A percentile compares a stretch with the other conserved stretches of the same genome.
Evolutionary conservation across 2,888 invertebrate genomes (phyloP).

Genomic region (Monochamus alternatus): DNA sequence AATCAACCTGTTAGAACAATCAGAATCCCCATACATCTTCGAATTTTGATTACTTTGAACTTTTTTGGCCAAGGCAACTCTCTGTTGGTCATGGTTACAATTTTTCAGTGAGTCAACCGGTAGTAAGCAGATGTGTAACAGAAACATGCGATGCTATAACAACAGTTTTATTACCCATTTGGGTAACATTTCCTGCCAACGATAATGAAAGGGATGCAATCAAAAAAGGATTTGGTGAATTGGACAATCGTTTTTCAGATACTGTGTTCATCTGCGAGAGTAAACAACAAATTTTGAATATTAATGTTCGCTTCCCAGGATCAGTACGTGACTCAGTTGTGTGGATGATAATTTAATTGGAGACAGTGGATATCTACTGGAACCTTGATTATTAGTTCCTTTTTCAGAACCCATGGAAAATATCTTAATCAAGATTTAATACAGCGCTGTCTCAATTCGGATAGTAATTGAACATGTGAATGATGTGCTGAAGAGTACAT

Average conservation of each 20-base stretch:
- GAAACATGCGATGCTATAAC: not conserved
- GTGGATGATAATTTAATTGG: constrained; percentile 15
- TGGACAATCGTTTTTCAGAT: not conserved
- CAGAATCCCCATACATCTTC: not conserved
- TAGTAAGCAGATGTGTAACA: not conserved
- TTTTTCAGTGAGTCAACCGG: not conserved
- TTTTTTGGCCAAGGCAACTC: constrained; percentile 9
- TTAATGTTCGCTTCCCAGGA: constrained; percentile 19
- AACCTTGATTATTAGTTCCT: constrained; percentile 11
- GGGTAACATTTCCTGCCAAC: not conserved
- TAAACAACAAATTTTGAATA: constrained; percentile 12
- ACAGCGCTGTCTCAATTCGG: not conserved
- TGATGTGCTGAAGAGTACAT: not conserved
- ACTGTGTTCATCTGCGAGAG: constrained; percentile 20
- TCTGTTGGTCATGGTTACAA: not conserved
- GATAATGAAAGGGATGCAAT: too few relatives aligned
- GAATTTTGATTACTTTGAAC: not conserved
- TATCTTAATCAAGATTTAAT: not conserved
- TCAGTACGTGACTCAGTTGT: constrained; percentile 25
- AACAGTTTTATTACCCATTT: not conserved
- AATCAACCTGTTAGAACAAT: not conserved
- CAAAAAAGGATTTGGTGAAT: too few relatives aligned
- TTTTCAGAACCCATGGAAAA: not conserved
- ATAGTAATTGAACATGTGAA: not conserved
- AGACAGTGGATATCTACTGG: constrained; percentile 15